These are phyloP conservation scores for Stenoptilia bipunctidactyla DNA, from an alignment of 2,888 invertebrate genomes.

Conservation along the genomic window DNA sequence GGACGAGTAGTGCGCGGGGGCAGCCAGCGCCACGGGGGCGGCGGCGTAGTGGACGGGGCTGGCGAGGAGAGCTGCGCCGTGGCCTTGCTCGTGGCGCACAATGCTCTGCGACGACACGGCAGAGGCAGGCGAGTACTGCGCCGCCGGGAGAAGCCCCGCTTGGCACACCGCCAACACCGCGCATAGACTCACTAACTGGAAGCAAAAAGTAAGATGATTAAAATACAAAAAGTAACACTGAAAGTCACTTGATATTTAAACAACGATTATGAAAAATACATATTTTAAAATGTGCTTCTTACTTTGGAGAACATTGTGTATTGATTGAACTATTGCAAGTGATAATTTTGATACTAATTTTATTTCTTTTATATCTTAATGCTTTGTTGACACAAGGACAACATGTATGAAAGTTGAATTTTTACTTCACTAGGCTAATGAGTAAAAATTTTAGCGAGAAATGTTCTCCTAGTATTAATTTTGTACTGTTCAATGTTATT, in stretches of 20 bases:
- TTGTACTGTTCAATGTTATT: too few species aligned
- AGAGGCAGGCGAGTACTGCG: constrained; percentile 42
- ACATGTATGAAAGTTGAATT: constrained; percentile 9
- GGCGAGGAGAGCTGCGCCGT: constrained; percentile 25
- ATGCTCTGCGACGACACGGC: constrained; percentile 51
- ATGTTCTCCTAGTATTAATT: too few species aligned
- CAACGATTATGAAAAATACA: too few species aligned
- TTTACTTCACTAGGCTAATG: too few species aligned
- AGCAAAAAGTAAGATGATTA: too few species aligned
- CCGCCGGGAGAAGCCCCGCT: constrained; percentile 47
- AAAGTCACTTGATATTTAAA: too few species aligned
- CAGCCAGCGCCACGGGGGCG: constrained; percentile 12
- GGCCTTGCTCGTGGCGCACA: constrained; percentile 27
- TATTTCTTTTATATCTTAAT: constrained; percentile 8
- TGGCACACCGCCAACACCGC: constrained; percentile 48
- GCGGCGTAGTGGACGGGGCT: constrained; percentile 20
- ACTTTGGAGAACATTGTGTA: constrained; percentile 20
- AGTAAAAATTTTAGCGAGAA: too few species aligned
- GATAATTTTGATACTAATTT: constrained; percentile 8
- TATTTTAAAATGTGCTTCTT: too few species aligned
- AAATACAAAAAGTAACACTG: too few species aligned
- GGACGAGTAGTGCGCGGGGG: constrained; percentile 19
- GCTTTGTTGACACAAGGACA: constrained; percentile 11
- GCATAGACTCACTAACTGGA: constrained; percentile 39
- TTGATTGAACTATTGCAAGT: constrained; percentile 9